Evolutionary conservation across 23 tunicate species (phyloP).

Genomic region (Styela clava): DNA sequence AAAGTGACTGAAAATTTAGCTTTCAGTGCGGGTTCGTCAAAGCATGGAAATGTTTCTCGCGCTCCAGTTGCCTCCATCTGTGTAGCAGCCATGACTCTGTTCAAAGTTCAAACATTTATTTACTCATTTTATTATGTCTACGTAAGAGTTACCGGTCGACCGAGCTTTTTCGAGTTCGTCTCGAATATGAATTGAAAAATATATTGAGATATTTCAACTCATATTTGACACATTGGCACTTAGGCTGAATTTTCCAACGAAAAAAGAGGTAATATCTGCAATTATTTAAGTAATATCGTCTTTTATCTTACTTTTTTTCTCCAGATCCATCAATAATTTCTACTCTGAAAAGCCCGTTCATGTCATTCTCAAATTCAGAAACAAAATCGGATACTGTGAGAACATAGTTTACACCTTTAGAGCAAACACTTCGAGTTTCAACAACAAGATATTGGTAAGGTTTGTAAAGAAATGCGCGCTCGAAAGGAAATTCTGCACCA

Average conservation of each 20-base stretch:
- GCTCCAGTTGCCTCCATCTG: conserved; percentile 8
- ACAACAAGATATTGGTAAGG: conserved; percentile 56
- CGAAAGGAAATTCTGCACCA: conserved; percentile 21
- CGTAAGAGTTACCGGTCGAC: too few relatives aligned
- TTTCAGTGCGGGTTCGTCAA: conserved; percentile 5
- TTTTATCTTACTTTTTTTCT: conserved; percentile 50
- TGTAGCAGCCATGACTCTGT: conserved; percentile 4
- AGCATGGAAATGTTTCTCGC: conserved; percentile 4
- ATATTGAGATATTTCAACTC: too few relatives aligned
- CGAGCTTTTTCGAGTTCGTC: too few relatives aligned
- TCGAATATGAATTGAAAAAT: too few relatives aligned
- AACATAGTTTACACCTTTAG: conserved; percentile 26
- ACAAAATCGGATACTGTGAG: conserved; percentile 25
- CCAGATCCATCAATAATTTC: conserved; percentile 52
- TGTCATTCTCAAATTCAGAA: conserved; percentile 55
- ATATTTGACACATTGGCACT: too few relatives aligned
- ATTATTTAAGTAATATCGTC: too few relatives aligned
- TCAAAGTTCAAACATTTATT: background rate
- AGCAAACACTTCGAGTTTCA: conserved; percentile 29
- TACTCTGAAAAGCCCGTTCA: conserved; percentile 62
- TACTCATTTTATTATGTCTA: too few relatives aligned
- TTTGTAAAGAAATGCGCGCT: background rate
- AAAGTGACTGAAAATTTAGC: background rate
- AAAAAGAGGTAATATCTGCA: too few relatives aligned
- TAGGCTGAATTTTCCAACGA: too few relatives aligned